These are phyloP conservation scores for Malacoraja senta DNA, from an alignment of 2,797 vertebrate species.

Conservation along the genomic window DNA sequence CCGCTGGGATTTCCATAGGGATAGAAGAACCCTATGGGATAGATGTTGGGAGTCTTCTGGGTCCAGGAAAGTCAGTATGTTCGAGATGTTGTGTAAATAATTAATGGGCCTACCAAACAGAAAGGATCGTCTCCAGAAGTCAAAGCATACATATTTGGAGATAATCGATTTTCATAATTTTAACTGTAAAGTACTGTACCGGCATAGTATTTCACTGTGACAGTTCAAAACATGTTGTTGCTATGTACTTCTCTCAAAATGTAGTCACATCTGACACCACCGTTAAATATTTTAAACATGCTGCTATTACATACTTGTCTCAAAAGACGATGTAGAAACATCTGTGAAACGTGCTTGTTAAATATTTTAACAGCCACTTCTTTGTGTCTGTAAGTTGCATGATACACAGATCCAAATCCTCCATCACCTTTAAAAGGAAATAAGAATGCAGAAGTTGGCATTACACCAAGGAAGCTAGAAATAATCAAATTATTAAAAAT, in stretches of 20 bases:
- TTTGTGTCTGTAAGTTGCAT: constrained; percentile 78
- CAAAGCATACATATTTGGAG: not conserved
- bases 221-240: constrained; percentile 43
- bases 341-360: constrained; percentile 82
- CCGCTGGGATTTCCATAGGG: not conserved
- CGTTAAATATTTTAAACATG: constrained; percentile 87
- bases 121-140: not conserved
- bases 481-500: not conserved
- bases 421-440: constrained; percentile 69
- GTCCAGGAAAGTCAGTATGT: no score
- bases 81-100: not conserved
- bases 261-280: constrained; percentile 73
- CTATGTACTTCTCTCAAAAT: constrained; percentile 77
- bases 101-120: not conserved
- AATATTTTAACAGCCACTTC: constrained; percentile 97
- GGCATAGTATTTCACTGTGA: not conserved
- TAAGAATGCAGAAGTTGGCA: not conserved
- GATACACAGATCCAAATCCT: constrained; percentile 91
- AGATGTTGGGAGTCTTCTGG: not conserved
- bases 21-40: not conserved
- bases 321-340: constrained; percentile 72
- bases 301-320: constrained; percentile 74
- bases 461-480: not conserved
- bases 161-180: not conserved
- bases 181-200: not conserved